A percentile compares a stretch with the other conserved stretches of the same genome.
These are phyloP conservation scores for Drosophila sturtevanti DNA, from an alignment of 1,140 invertebrate species.

Conservation along the genomic window DNA sequence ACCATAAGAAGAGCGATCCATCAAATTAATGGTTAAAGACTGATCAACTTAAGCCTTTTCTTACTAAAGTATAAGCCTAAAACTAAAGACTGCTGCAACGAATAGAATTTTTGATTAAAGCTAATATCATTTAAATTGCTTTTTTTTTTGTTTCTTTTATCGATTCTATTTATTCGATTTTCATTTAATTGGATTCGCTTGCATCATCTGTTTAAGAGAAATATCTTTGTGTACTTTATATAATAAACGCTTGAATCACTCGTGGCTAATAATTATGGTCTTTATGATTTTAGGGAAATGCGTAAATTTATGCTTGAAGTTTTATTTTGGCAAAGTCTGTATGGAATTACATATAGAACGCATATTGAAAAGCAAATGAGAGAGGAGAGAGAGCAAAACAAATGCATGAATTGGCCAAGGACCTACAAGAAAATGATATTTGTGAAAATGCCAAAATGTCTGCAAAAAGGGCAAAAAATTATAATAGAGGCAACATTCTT, in stretches of 20 bases:
- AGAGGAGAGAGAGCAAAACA: not conserved
- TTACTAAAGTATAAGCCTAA: no score
- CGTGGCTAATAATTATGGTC: not conserved
- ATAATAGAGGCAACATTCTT: conserved; percentile 65
- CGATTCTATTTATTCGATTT: not conserved
- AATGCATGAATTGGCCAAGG: conserved; percentile 52
- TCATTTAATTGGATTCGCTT: not conserved
- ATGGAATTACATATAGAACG: conserved; percentile 40
- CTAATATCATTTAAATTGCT: not conserved
- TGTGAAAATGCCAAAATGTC: conserved; percentile 66
- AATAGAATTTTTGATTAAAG: not conserved
- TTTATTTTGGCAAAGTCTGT: not conserved
- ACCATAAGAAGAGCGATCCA: no score
- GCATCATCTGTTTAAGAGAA: not conserved
- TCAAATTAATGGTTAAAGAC: no score
- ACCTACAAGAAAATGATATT: conserved; percentile 32
- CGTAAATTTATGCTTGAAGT: conserved; percentile 22
- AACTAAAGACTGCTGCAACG: no score
- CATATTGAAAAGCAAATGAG: conserved; percentile 14
- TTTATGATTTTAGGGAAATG: not conserved
- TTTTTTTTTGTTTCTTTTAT: not conserved
- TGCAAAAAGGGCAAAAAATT: conserved; percentile 52
- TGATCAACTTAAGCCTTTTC: no score
- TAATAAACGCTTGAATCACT: not conserved
- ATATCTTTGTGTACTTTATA: not conserved